These are phyloP conservation scores for Acomys russatus DNA, from an alignment of 2,797 vertebrate genomes.

Conservation along the genomic window DNA sequence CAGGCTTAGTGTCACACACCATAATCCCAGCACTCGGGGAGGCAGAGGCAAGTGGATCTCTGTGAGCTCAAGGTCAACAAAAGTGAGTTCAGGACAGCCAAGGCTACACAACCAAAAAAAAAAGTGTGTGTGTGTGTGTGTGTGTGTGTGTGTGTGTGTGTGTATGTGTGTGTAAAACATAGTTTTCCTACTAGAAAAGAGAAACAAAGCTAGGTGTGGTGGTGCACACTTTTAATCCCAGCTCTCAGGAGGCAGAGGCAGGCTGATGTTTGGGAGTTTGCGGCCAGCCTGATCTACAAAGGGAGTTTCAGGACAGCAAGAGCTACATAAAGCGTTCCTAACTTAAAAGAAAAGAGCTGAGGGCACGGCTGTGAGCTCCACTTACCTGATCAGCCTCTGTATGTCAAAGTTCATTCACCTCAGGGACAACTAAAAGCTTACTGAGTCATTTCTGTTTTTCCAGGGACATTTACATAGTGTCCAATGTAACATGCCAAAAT, in stretches of 20 bases:
- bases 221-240: not conserved
- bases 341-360: not conserved
- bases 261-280: not conserved
- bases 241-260: not conserved
- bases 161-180: too few species aligned
- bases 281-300: not conserved
- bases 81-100: too few species aligned
- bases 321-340: not conserved
- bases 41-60: too few species aligned
- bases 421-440: not conserved
- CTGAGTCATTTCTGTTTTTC: slow-evolving; percentile 51
- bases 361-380: not conserved
- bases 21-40: too few species aligned
- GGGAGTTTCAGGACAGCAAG: not conserved
- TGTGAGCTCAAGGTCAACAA: too few species aligned
- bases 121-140: too few species aligned
- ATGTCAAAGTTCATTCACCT: slow-evolving; percentile 38
- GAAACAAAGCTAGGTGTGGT: not conserved
- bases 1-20: too few species aligned
- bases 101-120: too few species aligned
- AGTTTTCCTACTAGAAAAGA: not conserved
- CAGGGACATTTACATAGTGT: slow-evolving; percentile 19
- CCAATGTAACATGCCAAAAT: slow-evolving; percentile 2
- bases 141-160: too few species aligned
- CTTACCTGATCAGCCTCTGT: not conserved